Conservation (phyloP, 2,888 invertebrate species). For the Geophilus truncorum region DNA sequence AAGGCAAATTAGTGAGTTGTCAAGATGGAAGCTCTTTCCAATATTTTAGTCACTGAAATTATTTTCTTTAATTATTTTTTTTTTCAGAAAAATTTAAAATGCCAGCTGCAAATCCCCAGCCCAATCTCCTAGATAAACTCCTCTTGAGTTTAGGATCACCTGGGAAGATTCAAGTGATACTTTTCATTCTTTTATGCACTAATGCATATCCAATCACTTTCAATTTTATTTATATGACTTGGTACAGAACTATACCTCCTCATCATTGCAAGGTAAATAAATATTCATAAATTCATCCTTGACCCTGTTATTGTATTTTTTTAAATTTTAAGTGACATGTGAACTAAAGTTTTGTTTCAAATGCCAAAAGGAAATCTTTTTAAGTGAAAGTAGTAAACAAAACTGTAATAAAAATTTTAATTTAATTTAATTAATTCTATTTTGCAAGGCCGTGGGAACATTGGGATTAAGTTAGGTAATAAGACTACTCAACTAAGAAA, state of each 20-base stretch:
- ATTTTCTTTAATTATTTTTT: background rate
- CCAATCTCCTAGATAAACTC: conserved; percentile 34
- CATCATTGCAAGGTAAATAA: conserved; percentile 32
- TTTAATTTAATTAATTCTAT: background rate
- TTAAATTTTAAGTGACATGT: background rate
- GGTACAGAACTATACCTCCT: conserved; percentile 32
- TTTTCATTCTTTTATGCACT: conserved; percentile 35
- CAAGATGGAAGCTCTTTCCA: no score
- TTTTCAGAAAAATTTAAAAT: background rate
- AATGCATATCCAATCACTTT: conserved; percentile 38
- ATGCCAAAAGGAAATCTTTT: no score
- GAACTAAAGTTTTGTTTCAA: background rate
- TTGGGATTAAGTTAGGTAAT: background rate
- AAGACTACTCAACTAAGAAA: background rate
- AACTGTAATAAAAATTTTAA: background rate
- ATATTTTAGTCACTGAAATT: no score
- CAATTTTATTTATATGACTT: conserved; percentile 37
- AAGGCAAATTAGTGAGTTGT: background rate
- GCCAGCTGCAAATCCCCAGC: background rate
- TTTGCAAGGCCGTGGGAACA: background rate
- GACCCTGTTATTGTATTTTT: background rate
- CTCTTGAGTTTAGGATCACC: conserved; percentile 34
- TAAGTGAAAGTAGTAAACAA: background rate
- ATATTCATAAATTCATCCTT: background rate
- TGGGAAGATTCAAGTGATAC: conserved; percentile 31